These are phyloP conservation scores for Eremophila alpestris DNA, from an alignment of 2,797 vertebrate species.

Conservation along the genomic window DNA sequence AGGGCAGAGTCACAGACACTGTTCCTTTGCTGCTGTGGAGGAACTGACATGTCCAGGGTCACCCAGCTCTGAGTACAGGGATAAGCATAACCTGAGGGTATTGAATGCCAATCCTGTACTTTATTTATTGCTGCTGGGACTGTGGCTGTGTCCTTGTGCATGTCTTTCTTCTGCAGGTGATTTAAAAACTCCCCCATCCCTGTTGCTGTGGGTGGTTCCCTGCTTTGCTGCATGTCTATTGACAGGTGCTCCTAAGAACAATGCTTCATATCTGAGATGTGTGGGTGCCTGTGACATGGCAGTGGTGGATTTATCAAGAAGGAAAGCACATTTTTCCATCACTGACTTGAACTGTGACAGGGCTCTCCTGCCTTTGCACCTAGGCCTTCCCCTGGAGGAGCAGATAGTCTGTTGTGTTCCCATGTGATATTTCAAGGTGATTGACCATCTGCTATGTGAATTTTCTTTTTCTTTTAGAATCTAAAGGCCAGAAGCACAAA, in stretches of 20 bases:
- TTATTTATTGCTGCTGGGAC: background rate
- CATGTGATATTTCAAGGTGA: background rate
- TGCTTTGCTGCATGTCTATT: background rate
- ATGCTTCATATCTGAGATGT: background rate
- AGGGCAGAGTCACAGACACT: background rate
- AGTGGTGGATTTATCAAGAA: background rate
- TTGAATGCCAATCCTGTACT: background rate
- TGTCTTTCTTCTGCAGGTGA: background rate
- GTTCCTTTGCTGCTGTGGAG: background rate
- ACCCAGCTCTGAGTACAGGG: background rate
- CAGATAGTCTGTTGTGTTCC: background rate
- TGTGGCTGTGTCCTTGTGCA: background rate
- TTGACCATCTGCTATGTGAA: background rate
- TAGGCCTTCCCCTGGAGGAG: background rate
- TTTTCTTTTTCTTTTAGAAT: slow-evolving; percentile 80
- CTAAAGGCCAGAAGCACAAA: slow-evolving; percentile 92
- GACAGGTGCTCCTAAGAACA: background rate
- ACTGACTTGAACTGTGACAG: background rate
- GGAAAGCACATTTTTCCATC: background rate
- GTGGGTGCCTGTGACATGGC: background rate
- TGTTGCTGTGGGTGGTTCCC: background rate
- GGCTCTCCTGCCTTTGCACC: background rate
- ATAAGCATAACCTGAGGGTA: background rate
- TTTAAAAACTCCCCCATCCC: background rate
- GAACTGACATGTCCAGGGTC: background rate